phyloP scores from a whole-genome alignment of 2,113 vertebrate species.

The Cyanoderma ruficeps region DNA sequence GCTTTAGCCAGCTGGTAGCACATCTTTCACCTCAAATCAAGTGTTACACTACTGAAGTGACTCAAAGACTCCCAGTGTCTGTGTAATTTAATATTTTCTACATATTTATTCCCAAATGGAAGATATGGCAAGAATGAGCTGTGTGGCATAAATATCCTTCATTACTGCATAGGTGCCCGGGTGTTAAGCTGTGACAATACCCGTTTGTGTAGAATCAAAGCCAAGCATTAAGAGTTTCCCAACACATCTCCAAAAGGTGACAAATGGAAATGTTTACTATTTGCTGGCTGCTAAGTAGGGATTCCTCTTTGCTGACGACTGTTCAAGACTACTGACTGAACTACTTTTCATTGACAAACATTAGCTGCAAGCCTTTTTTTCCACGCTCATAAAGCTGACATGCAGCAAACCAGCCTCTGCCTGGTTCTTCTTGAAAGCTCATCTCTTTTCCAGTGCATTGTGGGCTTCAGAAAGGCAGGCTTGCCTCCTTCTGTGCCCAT shows the following conservation, averaged over 20 bases:
- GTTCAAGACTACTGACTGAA: constrained; percentile 5
- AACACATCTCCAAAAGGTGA: background rate
- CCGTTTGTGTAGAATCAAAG: background rate
- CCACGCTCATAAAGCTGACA: background rate
- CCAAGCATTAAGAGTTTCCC: background rate
- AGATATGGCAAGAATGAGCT: background rate
- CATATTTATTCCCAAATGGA: background rate
- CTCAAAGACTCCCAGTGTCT: background rate
- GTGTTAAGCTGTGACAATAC: background rate
- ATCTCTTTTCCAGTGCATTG: background rate
- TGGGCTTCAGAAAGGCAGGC: constrained; percentile 58
- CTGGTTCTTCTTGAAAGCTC: constrained; percentile 50
- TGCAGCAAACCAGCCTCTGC: constrained; percentile 40
- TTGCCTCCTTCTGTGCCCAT: constrained; percentile 64
- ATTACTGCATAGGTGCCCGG: background rate
- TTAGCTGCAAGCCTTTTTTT: constrained; percentile 11
- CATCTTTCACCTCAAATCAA: background rate
- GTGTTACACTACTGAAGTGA: background rate
- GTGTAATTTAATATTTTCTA: background rate
- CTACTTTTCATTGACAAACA: constrained; percentile 25
- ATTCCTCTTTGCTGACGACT: background rate
- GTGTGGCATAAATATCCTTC: background rate
- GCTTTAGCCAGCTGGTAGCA: background rate
- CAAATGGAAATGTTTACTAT: background rate
- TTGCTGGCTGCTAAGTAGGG: constrained; percentile 31